Base-by-base conservation (phyloP, 2,888 invertebrate genomes). In the Synergus gifuensis region DNA sequence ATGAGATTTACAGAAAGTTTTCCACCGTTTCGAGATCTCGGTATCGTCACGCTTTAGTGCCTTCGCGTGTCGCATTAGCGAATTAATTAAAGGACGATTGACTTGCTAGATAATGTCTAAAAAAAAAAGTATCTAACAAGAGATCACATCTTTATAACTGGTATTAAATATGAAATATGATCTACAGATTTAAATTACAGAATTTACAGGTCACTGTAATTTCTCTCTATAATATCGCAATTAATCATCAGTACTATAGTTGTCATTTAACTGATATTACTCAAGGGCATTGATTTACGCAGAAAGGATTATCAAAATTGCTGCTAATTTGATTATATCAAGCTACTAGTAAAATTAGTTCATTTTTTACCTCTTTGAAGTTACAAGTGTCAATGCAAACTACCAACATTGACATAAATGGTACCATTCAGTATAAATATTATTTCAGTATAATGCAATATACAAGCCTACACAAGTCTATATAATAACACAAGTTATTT, bases 1-100 rank as follows among this genome's bases (percentile, higher is more conserved):
- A 82, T 80, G 73, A 58, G 80, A 78, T 63, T 80, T 40, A 54
- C 49, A 40, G 54, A 36, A 73, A 73, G 54, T 73, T 73, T 73
- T 54, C 28, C 36, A 73, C 18, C 12, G 54, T 40, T 58, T 58
- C 54, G 49, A 36, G 36, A 73, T 73, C 73, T 58, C 28, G 14
- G 14, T 14, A 62, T 28, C 12, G 28, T 62, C 28, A 73, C 28
- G 54, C 73, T 73, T 73, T 40, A 73, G 36, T 73, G 36, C n/a
- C 73, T 73, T 73, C 73, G 36, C 36, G 46, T 73, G 54, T 28
- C 28, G 40, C 49, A 36, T 73, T 73, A 54, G n/a, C 16, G 54
- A 73, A 73, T 73, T 54, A 73, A 54, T 54, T 40, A 58, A 73
- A 54, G 5, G 40, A 58, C 11, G 36, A 73, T 73, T 73, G 40